Evolutionary conservation across 2,797 vertebrate genomes (phyloP), one percentile per base, ranked within the genome.

Genomic region (Bradypodion ventrale): DNA sequence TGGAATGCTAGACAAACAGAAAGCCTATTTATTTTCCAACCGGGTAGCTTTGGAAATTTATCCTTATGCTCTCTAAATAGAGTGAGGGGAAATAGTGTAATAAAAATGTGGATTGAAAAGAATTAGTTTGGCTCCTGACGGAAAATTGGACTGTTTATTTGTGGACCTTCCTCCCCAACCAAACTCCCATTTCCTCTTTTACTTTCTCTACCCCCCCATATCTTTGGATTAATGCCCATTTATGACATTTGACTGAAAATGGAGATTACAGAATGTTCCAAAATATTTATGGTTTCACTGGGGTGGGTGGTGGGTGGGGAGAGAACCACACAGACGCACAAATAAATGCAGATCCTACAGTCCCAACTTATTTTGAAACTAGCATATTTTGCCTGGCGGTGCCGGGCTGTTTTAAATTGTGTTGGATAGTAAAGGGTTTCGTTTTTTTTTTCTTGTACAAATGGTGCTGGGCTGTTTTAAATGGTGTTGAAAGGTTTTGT

Each of bases 1-100:
- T 94, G 95, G 94, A 95, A 96, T 95, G 94, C 94, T 95, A 94
- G 95, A 96, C 94, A 96, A 96, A 96, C 92, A 95, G 93, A 90
- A 89, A 95, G 94, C 91, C 94, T 94, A 95, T 96, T 96, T 96
- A 96, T 96, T 96, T 96, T 95, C 95, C 94, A 96, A 96, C 94
- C 89, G 94, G 95, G 94, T 94, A 95, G 95, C 95, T 96, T 92
- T 96, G 95, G 95, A 95, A 95, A 96, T 96, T 94, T 95, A 96
- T 96, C 96, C 94, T 95, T 96, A 94, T 91, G 92, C 92, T 93
- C 90, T 90, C 93, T 95, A 95, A 95, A 94, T 90, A 95, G 95
- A 96, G 94, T 94, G 95, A 94, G 89, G 86, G 91, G 95, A 85
- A 96, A 96, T 91, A 94, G 94, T 94, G 93, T 93, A 96, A 96